Evolutionary conservation across 2,888 invertebrate species (phyloP).

Genomic region (Himalopsyche kuldschensis): DNA sequence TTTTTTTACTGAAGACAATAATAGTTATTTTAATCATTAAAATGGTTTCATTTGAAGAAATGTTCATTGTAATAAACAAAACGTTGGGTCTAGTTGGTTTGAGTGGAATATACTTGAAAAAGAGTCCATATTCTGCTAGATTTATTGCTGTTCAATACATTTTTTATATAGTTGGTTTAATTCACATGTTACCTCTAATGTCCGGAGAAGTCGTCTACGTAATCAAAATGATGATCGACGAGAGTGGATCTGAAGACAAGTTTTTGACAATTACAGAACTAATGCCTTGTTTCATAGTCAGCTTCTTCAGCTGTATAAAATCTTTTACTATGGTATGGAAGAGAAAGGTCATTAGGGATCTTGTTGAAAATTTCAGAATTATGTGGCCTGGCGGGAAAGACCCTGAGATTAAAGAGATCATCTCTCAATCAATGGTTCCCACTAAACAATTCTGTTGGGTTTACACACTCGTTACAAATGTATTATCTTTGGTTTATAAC

Average conservation of each 20-base stretch:
- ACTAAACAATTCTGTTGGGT: conserved; percentile 24
- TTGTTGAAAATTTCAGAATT: conserved; percentile 17
- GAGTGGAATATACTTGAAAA: conserved; percentile 22
- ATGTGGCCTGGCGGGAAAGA: conserved; percentile 21
- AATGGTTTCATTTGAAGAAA: conserved; percentile 26
- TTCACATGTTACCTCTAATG: conserved; percentile 17
- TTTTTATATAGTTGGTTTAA: conserved; percentile 15
- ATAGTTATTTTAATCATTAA: neutral
- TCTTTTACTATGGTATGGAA: conserved; percentile 20
- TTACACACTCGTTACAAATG: conserved; percentile 28
- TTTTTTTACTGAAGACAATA: neutral
- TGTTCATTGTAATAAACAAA: conserved; percentile 26
- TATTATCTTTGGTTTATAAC: conserved; percentile 30
- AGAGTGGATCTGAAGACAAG: neutral
- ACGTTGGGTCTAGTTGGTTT: conserved; percentile 28
- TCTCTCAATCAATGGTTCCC: conserved; percentile 20
- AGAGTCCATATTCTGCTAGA: neutral
- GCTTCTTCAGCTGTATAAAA: conserved; percentile 16
- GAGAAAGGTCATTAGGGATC: neutral
- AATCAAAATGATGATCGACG: neutral
- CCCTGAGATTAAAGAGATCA: conserved; percentile 12
- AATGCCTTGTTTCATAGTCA: conserved; percentile 26
- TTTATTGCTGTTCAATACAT: conserved; percentile 15
- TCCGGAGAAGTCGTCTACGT: conserved; percentile 14
- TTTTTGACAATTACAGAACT: conserved; percentile 28